Evolutionary conservation across 2,797 vertebrate genomes (phyloP).

Genomic region (Ficedula albicollis): DNA sequence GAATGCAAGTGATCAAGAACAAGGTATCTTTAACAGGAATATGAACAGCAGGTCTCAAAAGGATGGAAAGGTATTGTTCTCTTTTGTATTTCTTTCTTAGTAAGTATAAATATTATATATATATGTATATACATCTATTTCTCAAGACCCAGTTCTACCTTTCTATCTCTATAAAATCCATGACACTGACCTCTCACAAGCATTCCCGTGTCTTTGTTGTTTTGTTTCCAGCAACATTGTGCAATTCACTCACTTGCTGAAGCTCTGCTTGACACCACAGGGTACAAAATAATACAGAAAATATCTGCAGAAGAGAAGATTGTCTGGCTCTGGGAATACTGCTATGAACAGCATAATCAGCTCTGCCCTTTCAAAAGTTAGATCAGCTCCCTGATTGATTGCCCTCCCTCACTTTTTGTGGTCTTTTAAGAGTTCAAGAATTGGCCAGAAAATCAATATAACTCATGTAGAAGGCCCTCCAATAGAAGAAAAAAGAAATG

Average conservation of each 20-base stretch:
- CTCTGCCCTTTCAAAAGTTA: conserved; percentile 44
- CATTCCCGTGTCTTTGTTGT: neutral
- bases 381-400: conserved; percentile 51
- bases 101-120: neutral
- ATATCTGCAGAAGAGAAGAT: conserved; percentile 26
- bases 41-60: neutral
- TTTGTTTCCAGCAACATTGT: conserved; percentile 26
- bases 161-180: neutral
- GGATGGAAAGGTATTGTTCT: neutral
- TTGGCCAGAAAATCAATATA: conserved; percentile 41
- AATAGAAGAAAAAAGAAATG: conserved; percentile 8
- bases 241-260: conserved; percentile 29
- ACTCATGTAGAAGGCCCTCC: neutral
- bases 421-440: conserved; percentile 22
- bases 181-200: neutral
- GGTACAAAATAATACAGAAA: conserved; percentile 35
- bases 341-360: conserved; percentile 27
- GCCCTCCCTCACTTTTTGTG: conserved; percentile 16
- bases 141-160: neutral
- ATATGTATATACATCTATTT: neutral
- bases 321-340: neutral
- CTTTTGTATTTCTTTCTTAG: neutral
- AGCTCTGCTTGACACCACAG: conserved; percentile 26
- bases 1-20: neutral
- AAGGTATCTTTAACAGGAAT: neutral